Conservation (phyloP, 2,797 vertebrate species). For the Protosalanx chinensis region DNA sequence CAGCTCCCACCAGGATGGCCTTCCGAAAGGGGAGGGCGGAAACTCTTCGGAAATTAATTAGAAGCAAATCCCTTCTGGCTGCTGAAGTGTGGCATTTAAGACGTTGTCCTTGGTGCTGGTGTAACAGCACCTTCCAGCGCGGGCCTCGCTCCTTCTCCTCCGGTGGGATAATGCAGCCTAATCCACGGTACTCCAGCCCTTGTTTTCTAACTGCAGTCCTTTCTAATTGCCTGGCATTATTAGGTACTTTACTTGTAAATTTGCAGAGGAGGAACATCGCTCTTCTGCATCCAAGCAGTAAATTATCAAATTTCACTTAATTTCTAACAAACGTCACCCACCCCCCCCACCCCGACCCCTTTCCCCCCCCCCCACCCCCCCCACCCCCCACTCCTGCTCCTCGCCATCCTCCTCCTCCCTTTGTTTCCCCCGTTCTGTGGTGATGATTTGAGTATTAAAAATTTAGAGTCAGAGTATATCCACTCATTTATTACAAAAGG, state of each 20-base stretch:
- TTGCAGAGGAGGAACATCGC: slow-evolving; percentile 74
- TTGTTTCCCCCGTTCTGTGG: slow-evolving; percentile 43
- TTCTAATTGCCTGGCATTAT: slow-evolving; percentile 80
- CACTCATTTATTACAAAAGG: slow-evolving; percentile 60
- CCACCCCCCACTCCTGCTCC: slow-evolving; percentile 36
- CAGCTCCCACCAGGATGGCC: slow-evolving; percentile 58
- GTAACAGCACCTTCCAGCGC: slow-evolving; percentile 69
- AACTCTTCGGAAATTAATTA: slow-evolving; percentile 78
- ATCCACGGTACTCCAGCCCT: slow-evolving; percentile 74
- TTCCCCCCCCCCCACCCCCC: slow-evolving; percentile 33
- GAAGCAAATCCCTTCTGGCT: slow-evolving; percentile 72
- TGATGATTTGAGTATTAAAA: slow-evolving; percentile 47
- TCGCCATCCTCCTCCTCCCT: slow-evolving; percentile 41
- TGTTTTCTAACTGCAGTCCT: slow-evolving; percentile 68
- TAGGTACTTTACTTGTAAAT: slow-evolving; percentile 81
- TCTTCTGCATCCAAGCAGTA: slow-evolving; percentile 80
- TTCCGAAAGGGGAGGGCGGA: slow-evolving; percentile 58
- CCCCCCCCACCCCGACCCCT: slow-evolving; percentile 30
- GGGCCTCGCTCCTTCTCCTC: slow-evolving; percentile 59
- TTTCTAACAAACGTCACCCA: slow-evolving; percentile 65
- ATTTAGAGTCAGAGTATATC: slow-evolving; percentile 37
- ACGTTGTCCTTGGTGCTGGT: slow-evolving; percentile 72
- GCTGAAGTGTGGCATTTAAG: slow-evolving; percentile 79
- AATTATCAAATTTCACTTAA: slow-evolving; percentile 79
- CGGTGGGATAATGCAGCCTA: slow-evolving; percentile 69